Base-by-base conservation (phyloP, 2,113 vertebrate species). In the Otocyon megalotis region DNA sequence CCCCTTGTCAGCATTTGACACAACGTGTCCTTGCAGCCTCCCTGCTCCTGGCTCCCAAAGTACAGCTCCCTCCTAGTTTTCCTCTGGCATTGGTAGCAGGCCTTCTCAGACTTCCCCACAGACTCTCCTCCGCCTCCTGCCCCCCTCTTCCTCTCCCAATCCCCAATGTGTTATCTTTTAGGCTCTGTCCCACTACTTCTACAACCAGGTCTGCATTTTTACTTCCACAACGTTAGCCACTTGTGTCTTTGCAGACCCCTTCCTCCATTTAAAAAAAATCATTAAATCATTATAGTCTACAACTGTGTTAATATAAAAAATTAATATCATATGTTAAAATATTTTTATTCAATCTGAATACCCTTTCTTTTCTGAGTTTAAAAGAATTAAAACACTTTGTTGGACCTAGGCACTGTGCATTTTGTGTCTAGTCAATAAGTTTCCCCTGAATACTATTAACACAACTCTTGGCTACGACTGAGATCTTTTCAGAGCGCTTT, bases 401-500 rank as follows among this genome's bases (percentile, higher is more conserved):
- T n/a, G 37, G 17, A 37, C 71, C 56, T 53, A 60, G 32, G 30
- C 50, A 32, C 50, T n/a, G 50, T 53, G 53, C 65, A 83, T 84
- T 54, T 58, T 82, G 1, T 85, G 35, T 43, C 69, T 58, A 79
- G 37, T 72, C 11, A 50, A 9, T 37, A 72, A 56, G 3, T 58
- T 37, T 12, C 8, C 26, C n/a, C 11, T 26, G 35, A 53, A 69
- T n/a, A 26, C 28, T 32, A 28, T 48, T 32, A 76, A 13, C 9
- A n/a, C n/a, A 54, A 1, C 8, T 88, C 8, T 48, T 53, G 35
- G n/a, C 65, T 76, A 10, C 28, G 71, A 88, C 3, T 72, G 32
- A 71, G 12, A 67, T 72, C 48, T 88, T 32, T 94, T 94, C 43
- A 53, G 69, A 71, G n/a, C 35, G 28, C 67, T 88, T 88, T 85